A percentile compares a stretch with the other conserved stretches of the same genome.
phyloP scores from a whole-genome alignment of 2,113 vertebrate species.

The Tragelaphus imberbis region DNA sequence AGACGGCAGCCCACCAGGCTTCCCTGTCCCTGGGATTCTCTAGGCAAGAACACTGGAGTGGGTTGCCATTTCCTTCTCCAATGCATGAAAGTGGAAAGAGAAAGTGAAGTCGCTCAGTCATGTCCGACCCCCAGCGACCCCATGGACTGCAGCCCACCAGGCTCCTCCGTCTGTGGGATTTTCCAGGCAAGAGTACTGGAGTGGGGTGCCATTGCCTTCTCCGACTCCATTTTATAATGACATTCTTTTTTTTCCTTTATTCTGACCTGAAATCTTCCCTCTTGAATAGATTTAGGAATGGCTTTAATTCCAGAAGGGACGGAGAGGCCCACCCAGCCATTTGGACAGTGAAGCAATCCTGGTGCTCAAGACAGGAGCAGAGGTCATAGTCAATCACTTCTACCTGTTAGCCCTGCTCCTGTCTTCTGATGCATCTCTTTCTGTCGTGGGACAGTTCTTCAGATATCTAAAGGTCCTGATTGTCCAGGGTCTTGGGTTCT shows the following conservation, averaged over 20 bases:
- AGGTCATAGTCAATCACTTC: neutral
- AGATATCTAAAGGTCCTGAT: neutral
- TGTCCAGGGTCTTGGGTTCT: neutral
- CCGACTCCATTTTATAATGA: neutral
- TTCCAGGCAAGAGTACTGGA: too few relatives aligned
- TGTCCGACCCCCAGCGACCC: too few relatives aligned
- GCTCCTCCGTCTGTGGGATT: too few relatives aligned
- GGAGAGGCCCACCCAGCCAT: neutral
- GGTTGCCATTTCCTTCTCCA: too few relatives aligned
- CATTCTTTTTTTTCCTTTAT: neutral
- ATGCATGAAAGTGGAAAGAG: too few relatives aligned
- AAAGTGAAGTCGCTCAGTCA: too few relatives aligned
- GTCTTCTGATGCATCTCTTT: neutral
- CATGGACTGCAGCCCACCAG: too few relatives aligned
- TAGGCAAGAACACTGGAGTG: too few relatives aligned
- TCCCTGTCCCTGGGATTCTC: too few relatives aligned
- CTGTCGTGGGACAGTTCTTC: neutral
- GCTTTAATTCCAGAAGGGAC: neutral
- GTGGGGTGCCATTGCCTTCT: too few relatives aligned
- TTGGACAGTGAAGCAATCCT: neutral
- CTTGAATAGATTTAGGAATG: neutral
- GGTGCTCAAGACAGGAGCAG: neutral
- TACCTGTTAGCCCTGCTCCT: neutral
- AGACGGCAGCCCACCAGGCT: too few relatives aligned
- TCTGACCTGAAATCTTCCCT: neutral